A percentile compares a stretch with the other conserved stretches of the same genome.
Evolutionary conservation across 2,888 invertebrate genomes (phyloP).

Genomic region (Seira ritae): DNA sequence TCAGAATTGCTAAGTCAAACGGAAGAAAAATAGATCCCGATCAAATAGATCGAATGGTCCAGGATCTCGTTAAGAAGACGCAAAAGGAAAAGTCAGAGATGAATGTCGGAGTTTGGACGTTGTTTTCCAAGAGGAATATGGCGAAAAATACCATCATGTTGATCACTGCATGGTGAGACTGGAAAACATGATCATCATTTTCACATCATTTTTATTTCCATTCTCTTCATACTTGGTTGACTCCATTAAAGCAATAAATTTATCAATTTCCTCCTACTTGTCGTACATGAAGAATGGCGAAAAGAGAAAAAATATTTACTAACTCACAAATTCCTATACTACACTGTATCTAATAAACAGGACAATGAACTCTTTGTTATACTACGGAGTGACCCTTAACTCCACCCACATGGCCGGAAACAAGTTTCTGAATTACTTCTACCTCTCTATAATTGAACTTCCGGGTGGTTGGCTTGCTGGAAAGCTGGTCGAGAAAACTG

Average conservation of each 20-base stretch:
- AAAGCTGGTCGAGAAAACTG: constrained; percentile 78
- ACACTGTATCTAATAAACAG: constrained; percentile 11
- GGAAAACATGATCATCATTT: not conserved
- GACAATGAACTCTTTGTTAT: constrained; percentile 64
- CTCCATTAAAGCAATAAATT: constrained; percentile 3
- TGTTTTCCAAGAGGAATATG: constrained; percentile 66
- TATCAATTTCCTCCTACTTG: constrained; percentile 18
- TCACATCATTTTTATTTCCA: not conserved
- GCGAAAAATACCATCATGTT: constrained; percentile 71
- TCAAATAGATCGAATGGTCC: constrained; percentile 41
- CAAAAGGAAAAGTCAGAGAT: constrained; percentile 23
- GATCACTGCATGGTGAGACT: constrained; percentile 62
- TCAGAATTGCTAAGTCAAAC: constrained; percentile 59
- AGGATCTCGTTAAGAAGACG: constrained; percentile 32
- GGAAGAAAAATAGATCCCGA: constrained; percentile 30
- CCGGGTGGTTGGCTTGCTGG: constrained; percentile 74
- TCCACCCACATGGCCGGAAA: constrained; percentile 67
- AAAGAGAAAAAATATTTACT: not conserved
- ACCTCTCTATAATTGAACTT: constrained; percentile 67
- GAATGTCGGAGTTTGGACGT: constrained; percentile 68
- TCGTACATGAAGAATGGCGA: not conserved
- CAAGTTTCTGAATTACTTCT: constrained; percentile 67
- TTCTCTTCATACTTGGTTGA: not conserved
- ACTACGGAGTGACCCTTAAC: constrained; percentile 68
- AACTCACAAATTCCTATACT: not conserved